A percentile compares a stretch with the other conserved stretches of the same genome.
These are phyloP conservation scores for Pentamera pediparva DNA, from an alignment of 53 echinoderm and acorn worm species.

Conservation along the genomic window DNA sequence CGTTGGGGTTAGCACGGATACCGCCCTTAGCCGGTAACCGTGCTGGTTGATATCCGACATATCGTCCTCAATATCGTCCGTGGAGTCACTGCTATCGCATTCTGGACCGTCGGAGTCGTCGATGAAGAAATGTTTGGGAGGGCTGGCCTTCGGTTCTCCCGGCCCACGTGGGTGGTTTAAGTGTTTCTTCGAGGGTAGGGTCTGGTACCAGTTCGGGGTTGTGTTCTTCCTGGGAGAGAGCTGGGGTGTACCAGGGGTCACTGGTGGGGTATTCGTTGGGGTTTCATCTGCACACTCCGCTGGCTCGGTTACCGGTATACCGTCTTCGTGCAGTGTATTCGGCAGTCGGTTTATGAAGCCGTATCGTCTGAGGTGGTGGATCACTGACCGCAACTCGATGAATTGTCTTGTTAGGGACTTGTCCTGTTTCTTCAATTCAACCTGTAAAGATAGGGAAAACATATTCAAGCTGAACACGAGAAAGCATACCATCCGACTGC, in stretches of 20 bases:
- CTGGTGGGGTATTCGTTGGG: too few species aligned
- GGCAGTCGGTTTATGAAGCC: slow-evolving; percentile 3
- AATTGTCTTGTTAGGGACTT: slow-evolving; percentile 90
- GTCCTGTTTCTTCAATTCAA: slow-evolving; percentile 78
- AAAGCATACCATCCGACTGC: too few species aligned
- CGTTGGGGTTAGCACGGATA: slow-evolving; percentile 64
- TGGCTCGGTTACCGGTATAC: too few species aligned
- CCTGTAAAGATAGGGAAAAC: slow-evolving; percentile 51
- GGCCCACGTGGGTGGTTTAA: slow-evolving; percentile 19
- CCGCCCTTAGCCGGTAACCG: slow-evolving; percentile 66
- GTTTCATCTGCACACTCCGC: too few species aligned
- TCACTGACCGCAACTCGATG: slow-evolving; percentile 81
- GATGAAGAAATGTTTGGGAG: slow-evolving; percentile 28
- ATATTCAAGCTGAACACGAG: too few species aligned
- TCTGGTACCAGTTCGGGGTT: slow-evolving; percentile 19
- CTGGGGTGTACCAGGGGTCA: slow-evolving; percentile 7
- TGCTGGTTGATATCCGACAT: slow-evolving; percentile 5
- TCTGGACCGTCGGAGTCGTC: slow-evolving; percentile 16
- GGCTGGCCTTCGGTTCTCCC: slow-evolving; percentile 13
- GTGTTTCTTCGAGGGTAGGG: slow-evolving; percentile 4
- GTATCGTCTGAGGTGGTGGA: slow-evolving; percentile 65
- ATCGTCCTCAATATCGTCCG: not conserved
- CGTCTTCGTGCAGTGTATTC: not conserved
- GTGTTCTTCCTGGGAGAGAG: slow-evolving; percentile 6
- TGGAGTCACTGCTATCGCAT: not conserved